These are phyloP conservation scores for Tribolium castaneum DNA, from an alignment of 1,140 invertebrate species.

Conservation along the genomic window DNA sequence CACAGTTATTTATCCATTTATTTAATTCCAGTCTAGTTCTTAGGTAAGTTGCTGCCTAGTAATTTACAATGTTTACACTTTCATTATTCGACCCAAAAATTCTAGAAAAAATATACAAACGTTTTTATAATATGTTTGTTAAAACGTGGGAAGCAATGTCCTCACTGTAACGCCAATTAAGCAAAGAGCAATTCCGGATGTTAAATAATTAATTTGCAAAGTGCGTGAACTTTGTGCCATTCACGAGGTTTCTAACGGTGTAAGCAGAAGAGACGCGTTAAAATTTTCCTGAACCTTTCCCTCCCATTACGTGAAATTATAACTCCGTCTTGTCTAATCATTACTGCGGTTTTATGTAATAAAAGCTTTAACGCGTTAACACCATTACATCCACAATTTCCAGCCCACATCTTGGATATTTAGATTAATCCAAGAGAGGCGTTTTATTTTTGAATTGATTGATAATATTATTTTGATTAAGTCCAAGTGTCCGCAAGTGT, in stretches of 20 bases:
- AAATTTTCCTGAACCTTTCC: slow-evolving; percentile 2
- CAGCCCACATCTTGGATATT: background rate
- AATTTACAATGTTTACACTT: background rate
- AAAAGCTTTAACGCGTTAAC: slow-evolving; percentile 17
- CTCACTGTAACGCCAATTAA: background rate
- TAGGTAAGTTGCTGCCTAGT: too few relatives aligned
- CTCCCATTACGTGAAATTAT: background rate
- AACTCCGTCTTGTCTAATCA: background rate
- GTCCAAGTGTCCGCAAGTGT: slow-evolving; percentile 50
- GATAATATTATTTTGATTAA: too few relatives aligned
- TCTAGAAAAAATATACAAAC: too few relatives aligned
- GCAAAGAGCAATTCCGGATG: background rate
- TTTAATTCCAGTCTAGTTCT: background rate
- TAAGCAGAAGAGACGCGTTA: background rate
- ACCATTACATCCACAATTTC: background rate
- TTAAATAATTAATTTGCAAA: background rate
- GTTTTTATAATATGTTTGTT: too few relatives aligned
- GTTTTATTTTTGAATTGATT: too few relatives aligned
- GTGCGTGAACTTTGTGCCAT: background rate
- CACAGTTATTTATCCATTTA: background rate
- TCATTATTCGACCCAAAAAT: background rate
- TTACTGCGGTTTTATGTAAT: background rate
- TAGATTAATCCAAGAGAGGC: background rate
- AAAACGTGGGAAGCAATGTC: too few relatives aligned
- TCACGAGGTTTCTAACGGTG: background rate